phyloP scores from a whole-genome alignment of 2,113 vertebrate genomes.

The Chloebia gouldiae region DNA sequence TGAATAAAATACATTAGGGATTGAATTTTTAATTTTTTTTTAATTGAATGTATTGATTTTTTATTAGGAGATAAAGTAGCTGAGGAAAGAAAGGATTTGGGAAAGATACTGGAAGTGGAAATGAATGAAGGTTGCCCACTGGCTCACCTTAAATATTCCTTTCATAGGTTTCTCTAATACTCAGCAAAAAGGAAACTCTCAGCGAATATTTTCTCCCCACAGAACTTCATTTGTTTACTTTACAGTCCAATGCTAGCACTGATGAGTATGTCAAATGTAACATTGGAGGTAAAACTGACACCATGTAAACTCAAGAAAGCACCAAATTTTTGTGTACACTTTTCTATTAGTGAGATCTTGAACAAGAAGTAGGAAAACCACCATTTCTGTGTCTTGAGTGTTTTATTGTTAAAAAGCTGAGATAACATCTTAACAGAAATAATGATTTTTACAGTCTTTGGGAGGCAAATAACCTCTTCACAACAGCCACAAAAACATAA shows the following conservation, averaged over 20 bases:
- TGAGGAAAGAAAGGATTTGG: constrained; percentile 3
- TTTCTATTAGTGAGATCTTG: background rate
- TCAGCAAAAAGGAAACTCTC: constrained; percentile 56
- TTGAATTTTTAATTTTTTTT: background rate
- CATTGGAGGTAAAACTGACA: constrained; percentile 10
- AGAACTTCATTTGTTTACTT: constrained; percentile 48
- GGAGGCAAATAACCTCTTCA: background rate
- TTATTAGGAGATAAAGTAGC: background rate
- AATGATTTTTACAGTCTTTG: background rate
- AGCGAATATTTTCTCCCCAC: constrained; percentile 55
- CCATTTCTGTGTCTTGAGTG: background rate
- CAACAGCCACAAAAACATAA: background rate
- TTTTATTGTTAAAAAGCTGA: background rate
- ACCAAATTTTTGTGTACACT: background rate
- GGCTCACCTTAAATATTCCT: background rate
- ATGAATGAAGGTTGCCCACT: background rate
- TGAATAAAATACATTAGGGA: background rate
- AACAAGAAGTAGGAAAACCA: background rate
- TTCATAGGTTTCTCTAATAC: constrained; percentile 47
- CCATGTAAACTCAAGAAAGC: background rate
- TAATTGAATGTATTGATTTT: background rate
- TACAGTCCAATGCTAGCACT: background rate
- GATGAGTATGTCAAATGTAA: constrained; percentile 32
- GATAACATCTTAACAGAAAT: background rate
- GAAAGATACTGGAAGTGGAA: constrained; percentile 4